Evolutionary conservation across 2,888 invertebrate species (phyloP), one percentile per base, ranked within the genome.

Genomic region (Drosophila maculinotata): DNA sequence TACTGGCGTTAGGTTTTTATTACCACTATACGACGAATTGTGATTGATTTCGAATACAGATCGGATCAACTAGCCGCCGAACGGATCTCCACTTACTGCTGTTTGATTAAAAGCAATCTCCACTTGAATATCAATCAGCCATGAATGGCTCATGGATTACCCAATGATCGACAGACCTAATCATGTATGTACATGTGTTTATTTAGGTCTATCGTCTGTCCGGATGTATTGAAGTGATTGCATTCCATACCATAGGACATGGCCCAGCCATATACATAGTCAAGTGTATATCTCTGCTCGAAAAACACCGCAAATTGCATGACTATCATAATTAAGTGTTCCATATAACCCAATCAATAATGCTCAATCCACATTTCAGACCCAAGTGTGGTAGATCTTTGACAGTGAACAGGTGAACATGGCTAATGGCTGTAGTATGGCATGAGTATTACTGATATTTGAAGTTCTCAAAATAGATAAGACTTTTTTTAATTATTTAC

Each of bases 1-100:
- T 41, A 47, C 38, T 60, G 53, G 30, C 51, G 44, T 60, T 59
- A 52, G 52, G 52, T 30, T 62, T 48, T 68, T 67, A 63, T 75
- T 70, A 39, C 30, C 14, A 28, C 8, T 36, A 20, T 56, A 35
- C 17, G 3, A 39, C 10, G 67, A 64, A 80, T 88, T 76, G 76
- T 88, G 87, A 84, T 84, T 88, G 81, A 88, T 88, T 77, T 66
- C 68, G 58, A 60, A 77, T 80, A 49, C 64, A 69, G 62, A 84
- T 62, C 60, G 52, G 39, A n/a, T 17, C n/a, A n/a, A n/a, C 26
- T 48, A 25, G 56, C 45, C 47, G 33, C 44, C 51, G 66, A 80
- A 75, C 69, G 52, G 64, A 87, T 87, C 75, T 68, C 69, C 80
- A 83, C 83, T 87, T 74, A 82, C 57, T 57, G 64, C 48, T 77